Conservation (phyloP, 2,113 vertebrate genomes). For the Megaceryle torquata region DNA sequence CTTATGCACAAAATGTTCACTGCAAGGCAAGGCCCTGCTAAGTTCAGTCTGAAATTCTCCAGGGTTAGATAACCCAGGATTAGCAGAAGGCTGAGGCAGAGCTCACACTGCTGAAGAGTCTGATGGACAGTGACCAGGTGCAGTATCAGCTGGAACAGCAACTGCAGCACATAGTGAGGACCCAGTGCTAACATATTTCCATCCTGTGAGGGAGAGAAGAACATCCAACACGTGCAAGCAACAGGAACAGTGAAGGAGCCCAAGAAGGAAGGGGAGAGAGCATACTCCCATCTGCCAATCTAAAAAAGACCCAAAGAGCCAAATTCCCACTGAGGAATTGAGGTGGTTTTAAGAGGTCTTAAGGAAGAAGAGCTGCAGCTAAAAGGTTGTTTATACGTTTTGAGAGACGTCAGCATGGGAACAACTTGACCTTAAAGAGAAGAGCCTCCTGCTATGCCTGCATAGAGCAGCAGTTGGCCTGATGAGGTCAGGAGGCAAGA, state of each 20-base stretch:
- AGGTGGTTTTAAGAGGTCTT: background rate
- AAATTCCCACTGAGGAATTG: background rate
- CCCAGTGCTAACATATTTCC: background rate
- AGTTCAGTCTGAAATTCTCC: background rate
- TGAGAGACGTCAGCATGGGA: background rate
- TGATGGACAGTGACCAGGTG: slow-evolving; percentile 46
- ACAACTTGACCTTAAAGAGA: background rate
- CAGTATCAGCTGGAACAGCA: slow-evolving; percentile 36
- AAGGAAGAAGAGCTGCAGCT: background rate
- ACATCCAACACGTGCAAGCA: background rate
- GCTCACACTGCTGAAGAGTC: background rate
- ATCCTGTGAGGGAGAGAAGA: background rate
- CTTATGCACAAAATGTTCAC: background rate
- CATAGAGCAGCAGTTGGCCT: background rate
- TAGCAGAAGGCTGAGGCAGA: background rate
- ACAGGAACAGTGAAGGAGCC: background rate
- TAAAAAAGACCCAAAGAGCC: background rate
- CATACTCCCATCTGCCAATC: background rate
- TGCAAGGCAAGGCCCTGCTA: background rate
- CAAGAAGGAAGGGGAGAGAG: background rate
- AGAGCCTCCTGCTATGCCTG: background rate
- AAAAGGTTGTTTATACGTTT: background rate
- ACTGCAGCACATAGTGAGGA: background rate
- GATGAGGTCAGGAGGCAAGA: background rate
- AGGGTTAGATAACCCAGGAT: background rate